Conservation (phyloP, 2,113 vertebrate species). For the Theristicus caerulescens region DNA sequence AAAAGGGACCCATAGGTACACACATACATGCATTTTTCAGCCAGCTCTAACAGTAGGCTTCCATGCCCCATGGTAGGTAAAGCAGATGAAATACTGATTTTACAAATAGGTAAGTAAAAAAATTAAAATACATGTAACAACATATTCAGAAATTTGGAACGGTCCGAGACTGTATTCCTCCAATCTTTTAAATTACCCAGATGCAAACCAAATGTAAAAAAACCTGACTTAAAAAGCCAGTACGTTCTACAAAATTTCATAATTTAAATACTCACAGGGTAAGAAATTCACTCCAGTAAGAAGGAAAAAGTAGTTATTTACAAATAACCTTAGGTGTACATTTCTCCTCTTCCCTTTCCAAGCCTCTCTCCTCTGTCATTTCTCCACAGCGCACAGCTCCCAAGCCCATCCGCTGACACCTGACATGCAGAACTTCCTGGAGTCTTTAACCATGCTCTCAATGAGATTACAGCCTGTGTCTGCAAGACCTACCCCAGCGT, state of each 20-base stretch:
- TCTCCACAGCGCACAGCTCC: background rate
- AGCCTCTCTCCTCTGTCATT: background rate
- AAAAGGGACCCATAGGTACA: background rate
- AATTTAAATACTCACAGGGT: conserved; percentile 23
- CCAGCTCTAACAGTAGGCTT: background rate
- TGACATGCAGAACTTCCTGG: background rate
- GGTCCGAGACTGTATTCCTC: background rate
- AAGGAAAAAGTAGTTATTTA: background rate
- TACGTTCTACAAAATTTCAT: background rate
- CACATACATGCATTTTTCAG: background rate
- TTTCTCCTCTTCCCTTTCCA: background rate
- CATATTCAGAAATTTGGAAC: background rate
- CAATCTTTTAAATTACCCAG: background rate
- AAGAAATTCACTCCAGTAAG: background rate
- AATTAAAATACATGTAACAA: background rate
- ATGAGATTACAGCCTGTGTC: background rate
- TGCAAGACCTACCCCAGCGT: background rate
- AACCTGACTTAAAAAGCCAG: background rate
- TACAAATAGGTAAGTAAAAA: background rate
- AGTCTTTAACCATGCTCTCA: background rate
- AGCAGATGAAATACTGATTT: background rate
- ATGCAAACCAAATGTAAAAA: conserved; percentile 7
- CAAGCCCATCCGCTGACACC: background rate
- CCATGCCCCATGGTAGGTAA: background rate
- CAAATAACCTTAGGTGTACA: background rate